Conservation (phyloP, 2,888 invertebrate genomes). For the Apodemia mormo region DNA sequence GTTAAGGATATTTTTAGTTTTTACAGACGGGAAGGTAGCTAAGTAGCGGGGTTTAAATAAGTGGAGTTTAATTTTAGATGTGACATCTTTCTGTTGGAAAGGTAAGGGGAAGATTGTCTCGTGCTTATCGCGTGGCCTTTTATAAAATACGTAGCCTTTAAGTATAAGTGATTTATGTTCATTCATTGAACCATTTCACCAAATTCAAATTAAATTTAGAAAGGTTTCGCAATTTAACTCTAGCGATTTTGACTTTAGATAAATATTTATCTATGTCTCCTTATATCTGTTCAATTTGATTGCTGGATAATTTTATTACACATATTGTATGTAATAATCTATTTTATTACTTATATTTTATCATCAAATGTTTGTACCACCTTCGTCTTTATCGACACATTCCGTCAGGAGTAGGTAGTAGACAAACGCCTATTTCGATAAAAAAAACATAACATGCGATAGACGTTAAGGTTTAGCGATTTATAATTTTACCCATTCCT, state of each 20-base stretch:
- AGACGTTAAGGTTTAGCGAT: not conserved
- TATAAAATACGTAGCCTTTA: not conserved
- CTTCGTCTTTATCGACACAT: too few relatives aligned
- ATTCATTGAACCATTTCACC: too few relatives aligned
- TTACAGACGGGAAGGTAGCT: constrained; percentile 76
- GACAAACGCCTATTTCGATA: too few relatives aligned
- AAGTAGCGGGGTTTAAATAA: constrained; percentile 79
- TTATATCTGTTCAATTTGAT: too few relatives aligned
- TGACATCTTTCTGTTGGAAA: constrained; percentile 63
- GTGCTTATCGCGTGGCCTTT: constrained; percentile 71
- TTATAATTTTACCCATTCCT: not conserved
- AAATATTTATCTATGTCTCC: too few relatives aligned
- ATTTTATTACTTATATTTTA: not conserved
- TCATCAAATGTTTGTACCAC: too few relatives aligned
- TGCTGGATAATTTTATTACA: not conserved
- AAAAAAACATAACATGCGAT: too few relatives aligned
- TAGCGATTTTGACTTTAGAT: too few relatives aligned
- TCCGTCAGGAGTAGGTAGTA: too few relatives aligned
- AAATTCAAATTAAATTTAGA: too few relatives aligned
- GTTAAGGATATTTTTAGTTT: constrained; percentile 77
- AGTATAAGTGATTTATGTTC: too few relatives aligned
- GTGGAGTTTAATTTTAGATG: constrained; percentile 79
- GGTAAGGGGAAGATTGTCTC: constrained; percentile 75
- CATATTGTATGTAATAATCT: not conserved
- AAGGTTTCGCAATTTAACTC: too few relatives aligned